Evolutionary conservation across 2,888 invertebrate species (phyloP).

Genomic region (Sisyra nigra): DNA sequence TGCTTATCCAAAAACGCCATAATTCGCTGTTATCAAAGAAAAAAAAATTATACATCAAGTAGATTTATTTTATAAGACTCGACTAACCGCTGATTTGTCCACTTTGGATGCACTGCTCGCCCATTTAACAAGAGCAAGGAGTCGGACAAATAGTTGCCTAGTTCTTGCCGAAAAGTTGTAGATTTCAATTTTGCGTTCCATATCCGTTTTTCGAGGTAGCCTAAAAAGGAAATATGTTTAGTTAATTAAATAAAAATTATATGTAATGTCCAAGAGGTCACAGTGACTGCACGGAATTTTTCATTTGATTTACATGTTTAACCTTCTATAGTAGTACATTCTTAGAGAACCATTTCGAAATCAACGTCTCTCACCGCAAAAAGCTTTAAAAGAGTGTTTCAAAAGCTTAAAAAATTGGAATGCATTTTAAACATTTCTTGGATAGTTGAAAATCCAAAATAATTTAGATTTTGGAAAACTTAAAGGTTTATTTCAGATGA

Average conservation of each 20-base stretch:
- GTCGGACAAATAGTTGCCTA: constrained; percentile 83
- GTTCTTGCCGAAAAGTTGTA: constrained; percentile 93
- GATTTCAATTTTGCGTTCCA: constrained; percentile 97
- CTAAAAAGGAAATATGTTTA: constrained; percentile 31
- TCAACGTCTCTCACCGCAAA: too few relatives aligned
- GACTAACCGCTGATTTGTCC: constrained; percentile 80
- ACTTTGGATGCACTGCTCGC: constrained; percentile 97
- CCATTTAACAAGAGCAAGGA: constrained; percentile 96
- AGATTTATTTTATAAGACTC: not conserved
- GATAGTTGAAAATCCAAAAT: too few relatives aligned
- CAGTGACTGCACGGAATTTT: too few relatives aligned
- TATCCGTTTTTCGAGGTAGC: constrained; percentile 90
- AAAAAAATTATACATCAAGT: not conserved
- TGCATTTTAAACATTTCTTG: too few relatives aligned
- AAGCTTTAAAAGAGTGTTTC: too few relatives aligned
- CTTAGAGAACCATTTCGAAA: too few relatives aligned
- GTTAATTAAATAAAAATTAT: not conserved
- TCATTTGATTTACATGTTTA: too few relatives aligned
- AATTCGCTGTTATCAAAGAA: constrained; percentile 42
- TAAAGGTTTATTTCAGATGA: too few relatives aligned
- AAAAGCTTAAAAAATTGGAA: too few relatives aligned
- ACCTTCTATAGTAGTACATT: too few relatives aligned
- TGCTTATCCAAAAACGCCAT: constrained; percentile 96
- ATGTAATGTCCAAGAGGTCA: too few relatives aligned
- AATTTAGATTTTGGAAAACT: too few relatives aligned